Evolutionary conservation across 30 jellyfish, hydroid and myxozoan species (phyloP).

Genomic region (Aurelia aurita complex sp. Pacific): DNA sequence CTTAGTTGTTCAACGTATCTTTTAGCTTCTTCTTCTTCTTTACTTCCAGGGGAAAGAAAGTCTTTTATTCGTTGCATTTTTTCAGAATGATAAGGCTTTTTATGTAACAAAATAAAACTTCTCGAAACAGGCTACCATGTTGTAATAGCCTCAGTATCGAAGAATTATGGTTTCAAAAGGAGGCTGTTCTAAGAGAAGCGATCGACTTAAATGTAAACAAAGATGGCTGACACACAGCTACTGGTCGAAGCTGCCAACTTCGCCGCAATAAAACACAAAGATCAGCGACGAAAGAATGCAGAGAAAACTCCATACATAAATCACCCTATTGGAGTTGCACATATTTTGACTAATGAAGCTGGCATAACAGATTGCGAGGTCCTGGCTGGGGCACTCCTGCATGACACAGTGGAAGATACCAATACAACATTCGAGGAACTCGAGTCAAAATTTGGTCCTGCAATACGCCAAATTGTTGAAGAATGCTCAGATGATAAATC

Average conservation of each 20-base stretch:
- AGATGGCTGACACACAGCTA: constrained; percentile 57
- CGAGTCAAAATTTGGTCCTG: constrained; percentile 68
- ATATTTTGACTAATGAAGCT: constrained; percentile 77
- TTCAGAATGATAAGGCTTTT: no score
- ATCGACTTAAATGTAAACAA: background rate
- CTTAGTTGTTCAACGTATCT: constrained; percentile 39
- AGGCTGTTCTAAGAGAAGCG: no score
- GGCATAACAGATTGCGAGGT: constrained; percentile 69
- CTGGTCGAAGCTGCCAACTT: constrained; percentile 71
- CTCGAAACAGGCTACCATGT: no score
- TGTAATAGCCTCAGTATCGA: no score
- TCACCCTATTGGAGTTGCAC: constrained; percentile 96
- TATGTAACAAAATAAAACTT: no score
- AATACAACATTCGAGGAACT: constrained; percentile 85
- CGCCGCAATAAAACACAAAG: constrained; percentile 88
- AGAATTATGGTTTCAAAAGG: no score
- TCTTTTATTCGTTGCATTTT: constrained; percentile 48
- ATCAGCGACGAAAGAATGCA: constrained; percentile 80
- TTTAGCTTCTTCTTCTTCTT: constrained; percentile 50
- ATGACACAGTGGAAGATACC: constrained; percentile 96
- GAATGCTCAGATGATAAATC: constrained; percentile 94
- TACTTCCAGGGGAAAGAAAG: constrained; percentile 6
- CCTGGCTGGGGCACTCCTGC: constrained; percentile 81
- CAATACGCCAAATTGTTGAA: constrained; percentile 64
- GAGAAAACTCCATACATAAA: constrained; percentile 86